Evolutionary conservation across 2,888 invertebrate species (phyloP).

Genomic region (Drosophila buzzatii): DNA sequence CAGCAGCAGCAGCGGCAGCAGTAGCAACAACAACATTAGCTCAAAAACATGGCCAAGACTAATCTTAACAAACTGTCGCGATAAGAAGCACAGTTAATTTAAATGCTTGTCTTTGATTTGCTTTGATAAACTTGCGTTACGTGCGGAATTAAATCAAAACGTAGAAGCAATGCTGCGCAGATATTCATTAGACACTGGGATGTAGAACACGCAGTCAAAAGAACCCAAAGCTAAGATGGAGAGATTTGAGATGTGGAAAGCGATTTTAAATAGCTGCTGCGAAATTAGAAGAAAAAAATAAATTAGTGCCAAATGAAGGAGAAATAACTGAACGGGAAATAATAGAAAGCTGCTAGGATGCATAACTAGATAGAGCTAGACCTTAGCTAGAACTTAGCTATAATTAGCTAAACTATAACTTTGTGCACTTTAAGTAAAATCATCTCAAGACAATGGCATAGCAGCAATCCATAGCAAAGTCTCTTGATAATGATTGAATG

Average conservation of each 20-base stretch:
- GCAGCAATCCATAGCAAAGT: too few species aligned
- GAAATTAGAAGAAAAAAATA: too few species aligned
- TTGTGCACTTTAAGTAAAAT: too few species aligned
- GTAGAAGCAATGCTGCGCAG: background rate
- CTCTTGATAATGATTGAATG: too few species aligned
- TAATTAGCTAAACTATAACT: too few species aligned
- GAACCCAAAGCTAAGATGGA: too few species aligned
- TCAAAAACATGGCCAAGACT: conserved; percentile 36
- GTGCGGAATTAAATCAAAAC: conserved; percentile 5
- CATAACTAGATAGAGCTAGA: too few species aligned
- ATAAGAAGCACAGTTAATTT: conserved; percentile 50
- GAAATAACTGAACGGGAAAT: too few species aligned
- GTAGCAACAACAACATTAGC: conserved; percentile 19
- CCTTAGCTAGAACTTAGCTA: too few species aligned
- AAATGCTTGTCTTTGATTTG: conserved; percentile 42
- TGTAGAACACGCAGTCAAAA: background rate
- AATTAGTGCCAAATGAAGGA: too few species aligned
- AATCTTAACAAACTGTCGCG: conserved; percentile 47
- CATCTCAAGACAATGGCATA: too few species aligned
- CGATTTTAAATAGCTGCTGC: background rate
- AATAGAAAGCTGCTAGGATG: too few species aligned
- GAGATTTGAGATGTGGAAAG: background rate
- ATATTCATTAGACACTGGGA: background rate
- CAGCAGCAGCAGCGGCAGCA: conserved; percentile 19
- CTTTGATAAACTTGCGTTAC: conserved; percentile 40